phyloP scores from a whole-genome alignment of 2,113 vertebrate species.

The Rhodinocichla rosea region DNA sequence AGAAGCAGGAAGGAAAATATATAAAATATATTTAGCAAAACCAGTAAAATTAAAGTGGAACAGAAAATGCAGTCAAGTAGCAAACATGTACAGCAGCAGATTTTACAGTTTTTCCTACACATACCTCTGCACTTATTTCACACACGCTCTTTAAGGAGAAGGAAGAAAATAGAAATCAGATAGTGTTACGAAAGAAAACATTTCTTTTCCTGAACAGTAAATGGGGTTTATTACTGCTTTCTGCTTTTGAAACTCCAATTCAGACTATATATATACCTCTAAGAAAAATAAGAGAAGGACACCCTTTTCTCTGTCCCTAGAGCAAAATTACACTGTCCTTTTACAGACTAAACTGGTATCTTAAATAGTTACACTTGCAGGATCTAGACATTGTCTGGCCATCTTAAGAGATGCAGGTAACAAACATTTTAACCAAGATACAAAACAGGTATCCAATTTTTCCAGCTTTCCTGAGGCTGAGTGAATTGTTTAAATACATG shows the following conservation, averaged over 20 bases:
- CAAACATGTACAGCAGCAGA: constrained; percentile 54
- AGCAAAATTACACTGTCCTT: background rate
- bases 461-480: constrained; percentile 71
- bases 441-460: constrained; percentile 46
- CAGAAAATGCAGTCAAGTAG: constrained; percentile 56
- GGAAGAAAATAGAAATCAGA: constrained; percentile 40
- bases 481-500: constrained; percentile 64
- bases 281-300: constrained; percentile 13
- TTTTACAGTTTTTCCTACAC: constrained; percentile 46
- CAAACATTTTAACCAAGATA: constrained; percentile 53
- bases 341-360: background rate
- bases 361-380: background rate
- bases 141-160: background rate
- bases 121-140: constrained; percentile 24
- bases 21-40: constrained; percentile 67
- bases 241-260: constrained; percentile 17
- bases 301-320: background rate
- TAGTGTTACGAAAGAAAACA: constrained; percentile 25
- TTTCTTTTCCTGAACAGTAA: constrained; percentile 18
- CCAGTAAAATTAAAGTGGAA: constrained; percentile 53
- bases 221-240: background rate
- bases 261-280: background rate
- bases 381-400: constrained; percentile 17
- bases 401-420: constrained; percentile 11
- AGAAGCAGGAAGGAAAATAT: constrained; percentile 58